phyloP scores from a whole-genome alignment of 2,113 vertebrate species.

The Oreochromis aureus region DNA sequence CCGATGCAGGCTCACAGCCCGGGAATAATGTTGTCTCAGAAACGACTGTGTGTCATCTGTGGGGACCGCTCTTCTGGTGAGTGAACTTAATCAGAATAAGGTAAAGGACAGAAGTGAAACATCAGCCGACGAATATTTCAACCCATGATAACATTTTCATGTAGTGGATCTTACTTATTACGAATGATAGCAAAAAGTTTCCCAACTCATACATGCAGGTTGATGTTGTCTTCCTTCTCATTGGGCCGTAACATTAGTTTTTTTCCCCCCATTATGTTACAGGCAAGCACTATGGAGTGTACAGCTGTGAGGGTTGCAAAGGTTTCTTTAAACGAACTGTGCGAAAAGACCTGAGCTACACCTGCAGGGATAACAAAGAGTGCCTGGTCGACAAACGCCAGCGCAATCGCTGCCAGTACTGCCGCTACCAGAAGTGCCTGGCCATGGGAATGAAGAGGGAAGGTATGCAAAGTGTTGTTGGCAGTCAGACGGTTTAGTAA shows the following conservation, averaged over 20 bases:
- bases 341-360: slow-evolving; percentile 92
- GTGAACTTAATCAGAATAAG: background rate
- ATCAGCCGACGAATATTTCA: background rate
- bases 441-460: slow-evolving; percentile 96
- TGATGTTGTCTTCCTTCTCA: background rate
- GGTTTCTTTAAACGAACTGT: slow-evolving; percentile 97
- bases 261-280: rapidly evolving
- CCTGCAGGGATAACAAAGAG: slow-evolving; percentile 93
- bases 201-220: background rate
- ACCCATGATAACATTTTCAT: background rate
- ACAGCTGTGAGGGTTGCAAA: slow-evolving; percentile 97
- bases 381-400: slow-evolving; percentile 96
- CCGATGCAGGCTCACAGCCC: slow-evolving; percentile 78
- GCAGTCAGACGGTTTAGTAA: background rate
- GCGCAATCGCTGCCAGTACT: slow-evolving; percentile 96
- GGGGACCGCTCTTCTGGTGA: slow-evolving; percentile 89
- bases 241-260: background rate
- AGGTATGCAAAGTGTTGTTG: slow-evolving; percentile 68
- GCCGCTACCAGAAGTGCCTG: slow-evolving; percentile 98
- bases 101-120: background rate
- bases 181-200: background rate
- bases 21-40: slow-evolving; percentile 79
- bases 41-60: slow-evolving; percentile 87
- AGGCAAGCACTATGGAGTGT: slow-evolving; percentile 97
- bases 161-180: background rate